Evolutionary conservation across 2,113 vertebrate species (phyloP), one percentile per base, ranked within the genome.

Genomic region (Hirundichthys speculiger): DNA sequence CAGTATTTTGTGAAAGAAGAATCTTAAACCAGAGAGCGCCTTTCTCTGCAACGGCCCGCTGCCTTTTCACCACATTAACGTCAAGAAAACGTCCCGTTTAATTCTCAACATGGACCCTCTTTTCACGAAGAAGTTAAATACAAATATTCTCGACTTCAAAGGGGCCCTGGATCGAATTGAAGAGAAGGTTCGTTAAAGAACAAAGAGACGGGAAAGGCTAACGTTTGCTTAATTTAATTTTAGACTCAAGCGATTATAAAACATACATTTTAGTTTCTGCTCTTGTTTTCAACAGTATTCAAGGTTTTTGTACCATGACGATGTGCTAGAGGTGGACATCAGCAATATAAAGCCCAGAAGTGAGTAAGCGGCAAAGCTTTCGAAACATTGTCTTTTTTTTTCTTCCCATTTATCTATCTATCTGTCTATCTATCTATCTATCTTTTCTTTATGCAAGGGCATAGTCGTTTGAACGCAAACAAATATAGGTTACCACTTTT

Each of bases 201-300:
- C 14, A 0, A 46, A 13, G 4, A 1, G 6, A 22, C 4, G 19
- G 16, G 18, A 16, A 22, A 16, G 20, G 34, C 60, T 52, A 21
- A 7, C 9, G 15, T 41, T 74, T 63, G 57, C 69, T 66, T 18
- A 0, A 7, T 3, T 49, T 13, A 4, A 20, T 11, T n/a, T n/a
- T n/a, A n/a, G n/a, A n/a, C n/a, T n/a, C n/a, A n/a, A n/a, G n/a
- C n/a, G n/a, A n/a, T n/a, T n/a, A n/a, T n/a, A n/a, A n/a, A n/a
- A n/a, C n/a, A n/a, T n/a, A n/a, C n/a, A n/a, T n/a, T n/a, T n/a
- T n/a, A n/a, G n/a, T n/a, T n/a, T 65, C 4, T 56, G 7, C 1
- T 0, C 4, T 69, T 52, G 30, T 18, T 45, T 70, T 41, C 9
- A 19, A 80, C 75, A 93, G 92, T 93, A 92, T 51, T 86, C 91